Percentiles rank a stretch among this genome's conserved stretches.
phyloP scores from a whole-genome alignment of 2,888 invertebrate species.

The Anarsia innoxiella region DNA sequence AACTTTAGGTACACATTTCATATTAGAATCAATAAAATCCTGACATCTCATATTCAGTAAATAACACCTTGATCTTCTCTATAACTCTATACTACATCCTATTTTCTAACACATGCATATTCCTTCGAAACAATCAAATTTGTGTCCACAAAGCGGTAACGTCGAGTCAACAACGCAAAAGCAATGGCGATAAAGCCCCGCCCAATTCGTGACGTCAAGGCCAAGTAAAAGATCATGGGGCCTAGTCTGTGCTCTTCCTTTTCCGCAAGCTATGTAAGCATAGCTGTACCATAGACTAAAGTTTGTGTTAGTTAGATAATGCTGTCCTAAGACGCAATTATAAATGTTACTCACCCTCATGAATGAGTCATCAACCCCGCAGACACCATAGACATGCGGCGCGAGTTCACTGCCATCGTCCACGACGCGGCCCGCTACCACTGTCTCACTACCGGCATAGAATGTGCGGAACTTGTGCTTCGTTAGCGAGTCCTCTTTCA shows the following conservation, averaged over 20 bases:
- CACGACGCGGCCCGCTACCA: slow-evolving; percentile 73
- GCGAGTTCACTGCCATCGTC: slow-evolving; percentile 32
- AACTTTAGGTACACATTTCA: no score
- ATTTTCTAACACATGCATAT: neutral
- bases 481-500: slow-evolving; percentile 65
- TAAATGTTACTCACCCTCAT: slow-evolving; percentile 16
- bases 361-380: slow-evolving; percentile 38
- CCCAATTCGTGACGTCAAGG: neutral
- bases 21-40: no score
- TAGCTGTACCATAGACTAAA: neutral
- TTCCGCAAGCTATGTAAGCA: neutral
- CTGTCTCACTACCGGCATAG: slow-evolving; percentile 78
- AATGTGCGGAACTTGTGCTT: slow-evolving; percentile 72
- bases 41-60: no score
- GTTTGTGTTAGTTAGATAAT: neutral
- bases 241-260: neutral
- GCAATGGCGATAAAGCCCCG: neutral
- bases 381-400: slow-evolving; percentile 41
- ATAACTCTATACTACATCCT: no score
- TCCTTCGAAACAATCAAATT: no score
- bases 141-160: no score
- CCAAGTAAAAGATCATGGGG: neutral
- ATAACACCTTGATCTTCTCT: no score
- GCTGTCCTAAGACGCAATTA: no score
- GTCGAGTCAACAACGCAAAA: neutral